Conservation (phyloP, 1,140 invertebrate genomes). For the Drosophila fuyamai region DNA sequence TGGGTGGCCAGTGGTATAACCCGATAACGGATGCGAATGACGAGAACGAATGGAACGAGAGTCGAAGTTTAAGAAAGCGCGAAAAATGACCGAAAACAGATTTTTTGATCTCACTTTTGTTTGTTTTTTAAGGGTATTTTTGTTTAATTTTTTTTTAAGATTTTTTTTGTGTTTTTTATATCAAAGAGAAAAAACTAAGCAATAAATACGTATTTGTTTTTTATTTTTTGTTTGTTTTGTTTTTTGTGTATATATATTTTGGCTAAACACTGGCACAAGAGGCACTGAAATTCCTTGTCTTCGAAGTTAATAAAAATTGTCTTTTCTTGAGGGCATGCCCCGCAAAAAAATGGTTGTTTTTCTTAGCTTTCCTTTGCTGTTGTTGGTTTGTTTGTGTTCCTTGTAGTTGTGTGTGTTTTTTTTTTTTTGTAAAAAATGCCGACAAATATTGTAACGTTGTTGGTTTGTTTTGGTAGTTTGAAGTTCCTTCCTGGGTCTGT, state of each 20-base stretch:
- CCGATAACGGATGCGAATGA: conserved; percentile 45
- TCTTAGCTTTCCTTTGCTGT: conserved; percentile 36
- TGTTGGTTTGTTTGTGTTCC: conserved; percentile 45
- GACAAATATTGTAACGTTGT: conserved; percentile 70
- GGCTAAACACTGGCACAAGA: conserved; percentile 83
- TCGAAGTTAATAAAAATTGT: conserved; percentile 76
- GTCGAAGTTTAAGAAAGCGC: conserved; percentile 44
- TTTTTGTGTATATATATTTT: conserved; percentile 82
- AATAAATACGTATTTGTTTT: conserved; percentile 77
- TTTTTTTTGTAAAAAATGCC: conserved; percentile 68
- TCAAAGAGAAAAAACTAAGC: conserved; percentile 82
- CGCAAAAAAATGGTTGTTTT: conserved; percentile 60
- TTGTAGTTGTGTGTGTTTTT: conserved; percentile 46
- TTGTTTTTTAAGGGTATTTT: conserved; percentile 27
- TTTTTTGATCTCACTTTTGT: conserved; percentile 35
- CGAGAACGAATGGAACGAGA: conserved; percentile 38
- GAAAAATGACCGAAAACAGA: conserved; percentile 31
- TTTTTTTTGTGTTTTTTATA: conserved; percentile 71
- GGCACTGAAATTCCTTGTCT: conserved; percentile 83
- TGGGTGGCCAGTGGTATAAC: conserved; percentile 28
- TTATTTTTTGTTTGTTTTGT: conserved; percentile 31
- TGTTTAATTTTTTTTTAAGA: conserved; percentile 26
- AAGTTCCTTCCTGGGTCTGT: conserved; percentile 45
- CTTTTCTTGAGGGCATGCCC: conserved; percentile 32
- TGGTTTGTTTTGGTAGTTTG: conserved; percentile 53